Percentiles rank a stretch among this genome's conserved stretches.
These are phyloP conservation scores for Penaeus indicus DNA, from an alignment of 1,140 invertebrate genomes.

Conservation along the genomic window DNA sequence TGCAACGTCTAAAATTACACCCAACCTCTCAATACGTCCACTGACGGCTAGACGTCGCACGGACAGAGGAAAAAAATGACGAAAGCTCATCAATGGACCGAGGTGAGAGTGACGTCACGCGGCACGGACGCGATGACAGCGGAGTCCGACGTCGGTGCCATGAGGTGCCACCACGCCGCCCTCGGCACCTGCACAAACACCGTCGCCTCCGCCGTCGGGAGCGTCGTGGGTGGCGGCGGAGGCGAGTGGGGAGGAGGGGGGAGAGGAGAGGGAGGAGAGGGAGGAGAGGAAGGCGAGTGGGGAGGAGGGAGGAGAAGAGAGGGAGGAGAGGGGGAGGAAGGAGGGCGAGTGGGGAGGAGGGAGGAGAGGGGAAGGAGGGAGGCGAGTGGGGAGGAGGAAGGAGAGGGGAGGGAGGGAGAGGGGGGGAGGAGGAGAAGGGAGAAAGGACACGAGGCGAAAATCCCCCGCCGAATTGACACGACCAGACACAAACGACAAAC, in stretches of 20 bases:
- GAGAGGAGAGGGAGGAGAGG: background rate
- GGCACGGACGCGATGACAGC: conserved; percentile 36
- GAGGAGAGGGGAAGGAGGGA: background rate
- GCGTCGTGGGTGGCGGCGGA: conserved; percentile 42
- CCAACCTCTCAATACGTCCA: conserved; percentile 44
- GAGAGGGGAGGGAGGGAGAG: background rate
- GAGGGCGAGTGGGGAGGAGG: conserved; percentile 6
- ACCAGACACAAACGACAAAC: too few species aligned
- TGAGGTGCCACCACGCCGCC: conserved; percentile 41
- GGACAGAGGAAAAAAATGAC: conserved; percentile 22
- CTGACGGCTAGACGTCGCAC: background rate
- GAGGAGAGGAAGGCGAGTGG: background rate
- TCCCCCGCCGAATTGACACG: background rate
- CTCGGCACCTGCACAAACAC: conserved; percentile 61
- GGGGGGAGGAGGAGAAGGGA: background rate
- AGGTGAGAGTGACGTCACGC: conserved; percentile 47
- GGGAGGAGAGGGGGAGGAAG: background rate
- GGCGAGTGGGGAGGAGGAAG: background rate
- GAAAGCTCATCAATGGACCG: conserved; percentile 34
- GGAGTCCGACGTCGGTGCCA: conserved; percentile 40
- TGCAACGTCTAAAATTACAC: conserved; percentile 47
- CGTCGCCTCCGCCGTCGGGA: conserved; percentile 26
- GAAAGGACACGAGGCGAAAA: conserved; percentile 5
- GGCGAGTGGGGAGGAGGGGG: conserved; percentile 27
- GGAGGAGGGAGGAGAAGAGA: background rate